phyloP scores from a whole-genome alignment of 2,113 vertebrate species.

The Sylvietta virens region DNA sequence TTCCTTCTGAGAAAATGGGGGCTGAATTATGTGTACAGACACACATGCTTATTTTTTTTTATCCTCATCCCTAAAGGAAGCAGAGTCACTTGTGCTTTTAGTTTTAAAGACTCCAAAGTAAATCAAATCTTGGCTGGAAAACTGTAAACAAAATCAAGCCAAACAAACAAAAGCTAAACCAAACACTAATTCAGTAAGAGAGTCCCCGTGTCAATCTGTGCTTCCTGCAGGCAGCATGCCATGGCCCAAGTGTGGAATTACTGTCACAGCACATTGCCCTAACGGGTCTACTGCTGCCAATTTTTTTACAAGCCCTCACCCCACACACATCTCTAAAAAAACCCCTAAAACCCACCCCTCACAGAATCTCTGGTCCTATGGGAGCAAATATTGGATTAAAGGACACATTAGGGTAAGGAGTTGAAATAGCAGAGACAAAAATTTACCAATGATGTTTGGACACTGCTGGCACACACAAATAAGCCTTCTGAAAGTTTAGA shows the following conservation, averaged over 20 bases:
- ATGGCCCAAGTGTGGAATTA: background rate
- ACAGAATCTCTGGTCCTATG: no score
- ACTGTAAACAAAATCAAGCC: conserved; percentile 50
- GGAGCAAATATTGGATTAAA: background rate
- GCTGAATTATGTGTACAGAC: background rate
- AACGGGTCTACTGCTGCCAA: background rate
- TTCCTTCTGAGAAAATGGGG: background rate
- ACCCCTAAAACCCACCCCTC: background rate
- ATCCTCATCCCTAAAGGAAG: background rate
- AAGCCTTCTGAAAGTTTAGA: conserved; percentile 15
- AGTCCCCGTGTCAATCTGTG: background rate
- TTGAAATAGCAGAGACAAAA: background rate
- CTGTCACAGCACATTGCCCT: conserved; percentile 12
- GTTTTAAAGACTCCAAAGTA: conserved; percentile 35
- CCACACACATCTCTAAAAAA: background rate
- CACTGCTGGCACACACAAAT: background rate
- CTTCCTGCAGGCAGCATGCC: conserved; percentile 29
- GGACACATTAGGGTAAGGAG: background rate
- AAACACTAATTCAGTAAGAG: conserved; percentile 43
- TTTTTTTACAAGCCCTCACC: background rate
- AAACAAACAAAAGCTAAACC: conserved; percentile 45
- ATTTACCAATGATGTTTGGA: background rate
- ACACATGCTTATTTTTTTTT: background rate
- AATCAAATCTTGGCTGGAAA: conserved; percentile 42
- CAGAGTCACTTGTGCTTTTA: background rate